These are phyloP conservation scores for Polymixis lichenea DNA, from an alignment of 2,888 invertebrate genomes.

Conservation along the genomic window DNA sequence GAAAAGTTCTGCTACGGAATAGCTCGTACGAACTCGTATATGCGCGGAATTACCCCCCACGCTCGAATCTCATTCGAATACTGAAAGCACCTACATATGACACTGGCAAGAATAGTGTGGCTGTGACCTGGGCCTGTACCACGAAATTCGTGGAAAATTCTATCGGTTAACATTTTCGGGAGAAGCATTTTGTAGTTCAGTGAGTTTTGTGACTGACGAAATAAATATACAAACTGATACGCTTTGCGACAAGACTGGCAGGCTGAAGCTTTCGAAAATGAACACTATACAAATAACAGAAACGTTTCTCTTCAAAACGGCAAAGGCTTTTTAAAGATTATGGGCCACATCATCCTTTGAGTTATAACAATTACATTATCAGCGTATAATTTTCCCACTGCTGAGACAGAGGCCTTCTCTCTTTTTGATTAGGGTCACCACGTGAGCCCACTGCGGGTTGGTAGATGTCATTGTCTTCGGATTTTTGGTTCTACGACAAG, in stretches of 20 bases:
- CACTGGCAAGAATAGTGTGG: conserved; percentile 37
- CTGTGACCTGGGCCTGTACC: conserved; percentile 33
- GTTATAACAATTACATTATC: no score
- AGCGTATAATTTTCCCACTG: no score
- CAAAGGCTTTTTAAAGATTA: neutral
- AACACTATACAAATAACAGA: neutral
- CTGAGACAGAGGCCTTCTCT: no score
- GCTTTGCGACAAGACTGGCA: neutral
- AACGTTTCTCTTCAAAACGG: neutral
- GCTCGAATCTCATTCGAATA: conserved; percentile 62
- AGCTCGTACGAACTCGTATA: conserved; percentile 34
- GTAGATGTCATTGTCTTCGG: no score
- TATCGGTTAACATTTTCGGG: neutral
- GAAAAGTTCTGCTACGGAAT: conserved; percentile 46
- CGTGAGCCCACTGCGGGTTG: no score
- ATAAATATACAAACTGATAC: neutral
- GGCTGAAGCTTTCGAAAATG: neutral
- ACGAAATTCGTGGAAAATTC: conserved; percentile 4
- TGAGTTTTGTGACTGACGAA: no score
- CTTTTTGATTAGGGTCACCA: no score
- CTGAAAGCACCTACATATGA: conserved; percentile 39
- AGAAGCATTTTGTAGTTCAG: neutral
- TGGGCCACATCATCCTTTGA: no score
- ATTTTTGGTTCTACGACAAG: no score
- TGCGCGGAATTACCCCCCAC: conserved; percentile 50